Conservation (phyloP, 2,113 vertebrate genomes). For the Psittacara wagleri region DNA sequence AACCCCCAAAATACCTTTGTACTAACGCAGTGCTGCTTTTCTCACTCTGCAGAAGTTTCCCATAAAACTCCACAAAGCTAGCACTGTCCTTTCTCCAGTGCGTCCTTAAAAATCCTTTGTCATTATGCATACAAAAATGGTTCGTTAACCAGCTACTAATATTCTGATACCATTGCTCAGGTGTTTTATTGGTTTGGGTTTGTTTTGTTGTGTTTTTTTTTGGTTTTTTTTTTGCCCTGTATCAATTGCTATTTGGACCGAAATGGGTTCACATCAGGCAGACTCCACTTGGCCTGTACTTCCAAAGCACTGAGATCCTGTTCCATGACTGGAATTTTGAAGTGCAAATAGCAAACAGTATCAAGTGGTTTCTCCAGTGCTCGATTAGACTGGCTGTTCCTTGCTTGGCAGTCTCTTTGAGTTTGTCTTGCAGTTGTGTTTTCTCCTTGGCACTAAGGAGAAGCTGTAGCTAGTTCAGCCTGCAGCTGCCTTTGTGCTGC, state of each 20-base stretch:
- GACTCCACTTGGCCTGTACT: neutral
- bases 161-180: neutral
- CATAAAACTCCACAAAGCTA: neutral
- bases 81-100: neutral
- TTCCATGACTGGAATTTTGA: neutral
- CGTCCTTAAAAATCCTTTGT: neutral
- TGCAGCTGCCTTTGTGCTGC: neutral
- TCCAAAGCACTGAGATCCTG: neutral
- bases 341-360: neutral
- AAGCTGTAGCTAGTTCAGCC: neutral
- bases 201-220: neutral
- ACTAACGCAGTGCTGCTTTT: neutral
- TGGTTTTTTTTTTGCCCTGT: neutral
- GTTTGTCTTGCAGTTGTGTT: neutral
- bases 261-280: neutral
- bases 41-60: neutral
- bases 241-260: neutral
- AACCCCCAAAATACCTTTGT: neutral
- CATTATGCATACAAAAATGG: neutral
- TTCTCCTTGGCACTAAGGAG: neutral
- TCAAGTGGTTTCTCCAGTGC: neutral
- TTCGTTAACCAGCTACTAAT: neutral
- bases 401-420: fast-evolving
- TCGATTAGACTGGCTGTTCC: neutral
- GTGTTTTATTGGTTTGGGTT: neutral